A percentile compares a stretch with the other conserved stretches of the same genome.
phyloP scores from a whole-genome alignment of 2,113 vertebrate species.

The Propithecus coquereli region DNA sequence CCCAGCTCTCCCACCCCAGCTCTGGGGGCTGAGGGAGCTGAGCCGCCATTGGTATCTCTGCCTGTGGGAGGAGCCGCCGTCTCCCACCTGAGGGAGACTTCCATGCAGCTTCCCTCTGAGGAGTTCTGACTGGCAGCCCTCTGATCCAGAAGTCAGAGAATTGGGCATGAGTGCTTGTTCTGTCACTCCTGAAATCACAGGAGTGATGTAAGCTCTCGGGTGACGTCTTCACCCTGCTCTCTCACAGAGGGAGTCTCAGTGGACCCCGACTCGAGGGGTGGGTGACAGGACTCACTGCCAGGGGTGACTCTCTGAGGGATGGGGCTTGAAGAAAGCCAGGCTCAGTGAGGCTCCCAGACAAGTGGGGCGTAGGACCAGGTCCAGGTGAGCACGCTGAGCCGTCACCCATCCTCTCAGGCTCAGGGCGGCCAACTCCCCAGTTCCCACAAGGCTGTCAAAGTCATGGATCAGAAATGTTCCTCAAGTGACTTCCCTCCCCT shows the following conservation, averaged over 20 bases:
- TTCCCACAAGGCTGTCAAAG: not conserved
- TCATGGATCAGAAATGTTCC: not conserved
- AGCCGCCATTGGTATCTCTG: not conserved
- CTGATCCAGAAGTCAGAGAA: not conserved
- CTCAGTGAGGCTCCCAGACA: not conserved
- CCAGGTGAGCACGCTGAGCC: not conserved
- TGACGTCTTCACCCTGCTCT: not conserved
- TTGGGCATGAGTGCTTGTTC: not conserved
- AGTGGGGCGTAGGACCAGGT: fast-evolving
- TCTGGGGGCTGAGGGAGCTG: no score
- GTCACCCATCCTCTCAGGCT: not conserved
- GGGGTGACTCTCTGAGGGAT: not conserved
- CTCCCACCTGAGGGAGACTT: not conserved
- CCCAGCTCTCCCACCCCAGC: not conserved
- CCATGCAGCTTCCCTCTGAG: not conserved
- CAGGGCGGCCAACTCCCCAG: not conserved
- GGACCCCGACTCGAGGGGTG: not conserved
- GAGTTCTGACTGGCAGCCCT: not conserved
- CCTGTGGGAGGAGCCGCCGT: not conserved
- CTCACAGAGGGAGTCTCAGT: not conserved
- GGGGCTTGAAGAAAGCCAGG: not conserved
- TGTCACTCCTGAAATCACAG: not conserved
- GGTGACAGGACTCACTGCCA: no score
- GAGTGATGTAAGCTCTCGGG: not conserved
- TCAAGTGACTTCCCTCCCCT: not conserved